phyloP scores from a whole-genome alignment of 2,113 vertebrate genomes.

The Marcusenius ussheri region DNA sequence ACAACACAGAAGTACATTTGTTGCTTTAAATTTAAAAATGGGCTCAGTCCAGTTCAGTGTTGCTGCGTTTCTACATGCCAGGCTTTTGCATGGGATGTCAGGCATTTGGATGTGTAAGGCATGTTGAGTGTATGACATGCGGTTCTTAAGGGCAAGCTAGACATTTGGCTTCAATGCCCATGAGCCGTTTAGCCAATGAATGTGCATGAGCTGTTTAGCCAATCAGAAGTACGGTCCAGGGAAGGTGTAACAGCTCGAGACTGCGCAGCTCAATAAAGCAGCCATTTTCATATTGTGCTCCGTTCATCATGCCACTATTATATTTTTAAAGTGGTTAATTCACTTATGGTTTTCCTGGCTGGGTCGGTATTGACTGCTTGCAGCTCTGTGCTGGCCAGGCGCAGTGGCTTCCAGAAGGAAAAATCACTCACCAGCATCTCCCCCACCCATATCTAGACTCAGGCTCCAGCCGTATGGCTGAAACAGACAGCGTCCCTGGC shows the following conservation, averaged over 20 bases:
- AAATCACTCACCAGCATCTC: not conserved
- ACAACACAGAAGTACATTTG: not conserved
- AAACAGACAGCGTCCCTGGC: not conserved
- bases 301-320: not conserved
- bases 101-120: not conserved
- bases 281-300: slow-evolving; percentile 3
- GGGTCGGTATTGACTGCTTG: not conserved
- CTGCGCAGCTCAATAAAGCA: not conserved
- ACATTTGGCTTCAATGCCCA: not conserved
- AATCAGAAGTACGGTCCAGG: not conserved
- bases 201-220: not conserved
- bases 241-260: not conserved
- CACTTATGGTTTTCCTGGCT: not conserved
- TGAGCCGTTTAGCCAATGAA: not conserved
- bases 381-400: not conserved
- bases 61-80: not conserved
- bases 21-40: not conserved
- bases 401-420: not conserved
- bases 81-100: not conserved
- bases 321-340: not conserved
- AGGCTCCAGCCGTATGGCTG: not conserved
- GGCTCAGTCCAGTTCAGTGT: not conserved
- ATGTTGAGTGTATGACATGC: not conserved
- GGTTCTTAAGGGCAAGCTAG: not conserved
- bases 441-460: not conserved